Evolutionary conservation across 1,140 invertebrate species (phyloP).

Genomic region (Diachasmimorpha longicaudata): DNA sequence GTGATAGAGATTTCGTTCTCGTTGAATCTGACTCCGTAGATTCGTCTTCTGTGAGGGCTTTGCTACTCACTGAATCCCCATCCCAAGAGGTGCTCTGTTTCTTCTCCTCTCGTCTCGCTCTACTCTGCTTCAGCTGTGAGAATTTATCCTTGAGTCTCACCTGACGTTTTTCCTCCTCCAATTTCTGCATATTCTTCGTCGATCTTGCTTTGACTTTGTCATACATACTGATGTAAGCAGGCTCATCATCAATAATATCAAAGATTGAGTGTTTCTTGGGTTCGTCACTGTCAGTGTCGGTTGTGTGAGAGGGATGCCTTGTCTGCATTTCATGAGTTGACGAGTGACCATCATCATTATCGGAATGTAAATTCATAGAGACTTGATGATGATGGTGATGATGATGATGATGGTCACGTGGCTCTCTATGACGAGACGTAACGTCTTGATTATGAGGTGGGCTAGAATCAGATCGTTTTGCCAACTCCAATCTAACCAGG

Average conservation of each 20-base stretch:
- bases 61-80: slow-evolving; percentile 77
- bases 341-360: slow-evolving; percentile 50
- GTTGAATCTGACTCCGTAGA: slow-evolving; percentile 58
- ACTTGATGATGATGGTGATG: slow-evolving; percentile 44
- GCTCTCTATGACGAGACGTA: slow-evolving; percentile 44
- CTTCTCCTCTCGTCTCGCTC: slow-evolving; percentile 84
- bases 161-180: slow-evolving; percentile 86
- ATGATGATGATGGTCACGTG: slow-evolving; percentile 43
- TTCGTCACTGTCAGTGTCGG: slow-evolving; percentile 74
- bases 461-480: slow-evolving; percentile 48
- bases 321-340: slow-evolving; percentile 56
- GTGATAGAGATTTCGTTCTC: slow-evolving; percentile 57
- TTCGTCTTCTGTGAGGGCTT: slow-evolving; percentile 60
- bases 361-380: slow-evolving; percentile 48
- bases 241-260: slow-evolving; percentile 87
- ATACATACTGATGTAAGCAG: slow-evolving; percentile 96
- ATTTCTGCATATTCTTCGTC: slow-evolving; percentile 89
- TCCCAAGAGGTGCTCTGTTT: slow-evolving; percentile 87
- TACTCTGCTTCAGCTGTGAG: slow-evolving; percentile 83
- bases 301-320: slow-evolving; percentile 55
- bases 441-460: slow-evolving; percentile 43
- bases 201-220: slow-evolving; percentile 97
- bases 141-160: slow-evolving; percentile 89
- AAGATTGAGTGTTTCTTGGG: slow-evolving; percentile 91
- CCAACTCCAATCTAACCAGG: slow-evolving; percentile 67